A percentile compares a stretch with the other conserved stretches of the same genome.
phyloP scores from a whole-genome alignment of 2,113 vertebrate species.

The Pollimyrus isidori region DNA sequence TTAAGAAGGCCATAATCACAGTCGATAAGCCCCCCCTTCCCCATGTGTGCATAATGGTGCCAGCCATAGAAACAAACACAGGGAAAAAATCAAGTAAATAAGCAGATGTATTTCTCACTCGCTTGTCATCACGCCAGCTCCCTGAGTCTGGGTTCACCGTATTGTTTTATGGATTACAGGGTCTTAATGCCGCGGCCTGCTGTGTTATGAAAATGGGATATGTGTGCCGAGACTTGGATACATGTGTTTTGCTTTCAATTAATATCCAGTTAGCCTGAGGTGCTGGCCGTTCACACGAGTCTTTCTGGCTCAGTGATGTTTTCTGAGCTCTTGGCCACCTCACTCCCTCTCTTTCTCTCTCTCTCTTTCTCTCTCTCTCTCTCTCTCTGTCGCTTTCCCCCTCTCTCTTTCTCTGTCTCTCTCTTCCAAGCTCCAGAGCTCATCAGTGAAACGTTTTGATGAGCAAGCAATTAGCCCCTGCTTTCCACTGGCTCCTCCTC shows the following conservation, averaged over 20 bases:
- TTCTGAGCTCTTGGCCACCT: background rate
- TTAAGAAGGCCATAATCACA: background rate
- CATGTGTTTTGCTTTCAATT: constrained; percentile 22
- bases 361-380: background rate
- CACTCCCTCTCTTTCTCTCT: background rate
- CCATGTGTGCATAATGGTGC: background rate
- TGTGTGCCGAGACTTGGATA: background rate
- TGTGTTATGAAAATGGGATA: constrained; percentile 12
- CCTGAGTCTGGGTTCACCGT: background rate
- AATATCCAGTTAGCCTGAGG: constrained; percentile 18
- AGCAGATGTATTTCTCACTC: background rate
- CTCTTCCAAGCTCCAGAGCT: background rate
- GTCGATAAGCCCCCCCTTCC: background rate
- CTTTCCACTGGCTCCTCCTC: background rate
- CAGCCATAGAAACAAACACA: background rate
- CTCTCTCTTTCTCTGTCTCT: background rate
- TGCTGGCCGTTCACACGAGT: background rate
- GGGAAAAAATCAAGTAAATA: background rate
- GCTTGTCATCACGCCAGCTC: background rate
- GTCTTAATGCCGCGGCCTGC: constrained; percentile 13
- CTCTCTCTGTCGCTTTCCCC: background rate
- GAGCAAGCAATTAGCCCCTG: background rate
- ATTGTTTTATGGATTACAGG: constrained; percentile 16
- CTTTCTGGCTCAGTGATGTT: background rate
- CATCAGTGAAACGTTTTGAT: background rate